These are phyloP conservation scores for Theretra japonica DNA, from an alignment of 2,888 invertebrate species.

Conservation along the genomic window DNA sequence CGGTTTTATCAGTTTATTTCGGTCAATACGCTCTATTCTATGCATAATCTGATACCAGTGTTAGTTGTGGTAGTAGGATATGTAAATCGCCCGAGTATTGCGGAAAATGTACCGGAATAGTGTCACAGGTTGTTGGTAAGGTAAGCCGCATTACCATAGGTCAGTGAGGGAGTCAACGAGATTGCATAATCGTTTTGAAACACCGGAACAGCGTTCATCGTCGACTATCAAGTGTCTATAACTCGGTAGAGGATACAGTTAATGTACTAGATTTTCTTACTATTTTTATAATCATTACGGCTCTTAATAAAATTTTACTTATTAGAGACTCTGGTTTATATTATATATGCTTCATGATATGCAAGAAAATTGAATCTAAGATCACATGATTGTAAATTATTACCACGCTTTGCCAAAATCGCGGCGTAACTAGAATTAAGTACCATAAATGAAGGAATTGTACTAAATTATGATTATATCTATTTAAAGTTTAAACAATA, in stretches of 20 bases:
- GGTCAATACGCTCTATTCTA: no score
- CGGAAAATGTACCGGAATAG: slow-evolving; percentile 1
- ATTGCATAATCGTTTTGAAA: slow-evolving; percentile 7
- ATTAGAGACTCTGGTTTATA: no score
- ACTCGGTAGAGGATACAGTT: background rate
- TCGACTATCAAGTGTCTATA: background rate
- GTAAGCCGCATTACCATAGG: slow-evolving; percentile 6
- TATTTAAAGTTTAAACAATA: slow-evolving; percentile 18
- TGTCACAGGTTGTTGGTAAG: slow-evolving; percentile 2
- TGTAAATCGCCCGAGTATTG: background rate
- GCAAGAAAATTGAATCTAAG: slow-evolving; percentile 21
- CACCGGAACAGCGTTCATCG: background rate
- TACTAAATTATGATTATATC: slow-evolving; percentile 38
- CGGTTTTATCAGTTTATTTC: no score
- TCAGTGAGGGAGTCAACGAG: background rate
- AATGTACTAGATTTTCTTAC: no score
- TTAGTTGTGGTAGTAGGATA: background rate
- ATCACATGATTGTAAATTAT: slow-evolving; percentile 34
- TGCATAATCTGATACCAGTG: no score
- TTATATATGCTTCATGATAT: no score
- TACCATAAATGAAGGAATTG: background rate
- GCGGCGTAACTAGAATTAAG: slow-evolving; percentile 43
- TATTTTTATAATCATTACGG: no score
- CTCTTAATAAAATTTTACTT: no score
- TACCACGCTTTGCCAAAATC: slow-evolving; percentile 39